Conservation (phyloP, 2,888 invertebrate genomes). For the Mellilla xanthometata region DNA sequence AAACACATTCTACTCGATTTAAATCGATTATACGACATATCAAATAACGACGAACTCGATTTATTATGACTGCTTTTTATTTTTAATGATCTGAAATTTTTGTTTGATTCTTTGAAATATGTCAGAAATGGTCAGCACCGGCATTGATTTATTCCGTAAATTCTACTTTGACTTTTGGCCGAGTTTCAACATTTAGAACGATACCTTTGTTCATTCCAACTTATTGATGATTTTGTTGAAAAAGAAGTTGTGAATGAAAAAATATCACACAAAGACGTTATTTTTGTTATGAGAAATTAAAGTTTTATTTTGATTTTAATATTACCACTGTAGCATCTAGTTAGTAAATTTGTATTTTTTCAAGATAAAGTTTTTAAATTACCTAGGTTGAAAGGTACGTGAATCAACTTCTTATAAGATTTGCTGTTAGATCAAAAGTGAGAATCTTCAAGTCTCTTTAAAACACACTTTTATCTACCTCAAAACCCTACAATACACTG, state of each 20-base stretch:
- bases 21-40: conserved; percentile 46
- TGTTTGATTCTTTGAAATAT: conserved; percentile 18
- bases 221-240: conserved; percentile 22
- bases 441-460: neutral
- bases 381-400: too few species aligned
- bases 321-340: too few species aligned
- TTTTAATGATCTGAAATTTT: conserved; percentile 46
- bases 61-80: conserved; percentile 38
- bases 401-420: conserved; percentile 15
- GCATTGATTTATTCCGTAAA: conserved; percentile 17
- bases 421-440: neutral
- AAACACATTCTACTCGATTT: conserved; percentile 39
- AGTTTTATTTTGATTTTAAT: too few species aligned
- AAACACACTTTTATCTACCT: conserved; percentile 1
- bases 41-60: conserved; percentile 36
- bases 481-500: too few species aligned
- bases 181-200: conserved; percentile 19
- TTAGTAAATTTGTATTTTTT: too few species aligned
- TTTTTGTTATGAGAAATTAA: too few species aligned
- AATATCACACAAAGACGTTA: too few species aligned
- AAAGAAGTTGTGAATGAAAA: conserved; percentile 15
- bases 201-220: conserved; percentile 13
- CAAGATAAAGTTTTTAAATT: too few species aligned
- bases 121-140: conserved; percentile 9
- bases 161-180: conserved; percentile 15